Percentiles rank a stretch among this genome's conserved stretches.
Evolutionary conservation across 2,888 invertebrate species (phyloP).

Genomic region (Rhyacophila evoluta): DNA sequence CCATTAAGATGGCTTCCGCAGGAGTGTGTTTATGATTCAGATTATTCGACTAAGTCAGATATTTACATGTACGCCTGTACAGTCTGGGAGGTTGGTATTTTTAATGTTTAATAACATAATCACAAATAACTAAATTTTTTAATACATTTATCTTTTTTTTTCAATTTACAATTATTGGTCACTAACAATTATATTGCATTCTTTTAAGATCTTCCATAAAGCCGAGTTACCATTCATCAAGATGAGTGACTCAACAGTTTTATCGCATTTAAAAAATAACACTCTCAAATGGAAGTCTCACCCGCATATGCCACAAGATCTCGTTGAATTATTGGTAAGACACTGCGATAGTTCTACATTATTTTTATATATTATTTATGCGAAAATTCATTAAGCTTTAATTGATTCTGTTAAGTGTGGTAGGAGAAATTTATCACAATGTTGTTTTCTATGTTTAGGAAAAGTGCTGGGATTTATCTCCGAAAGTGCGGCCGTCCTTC

Average conservation of each 20-base stretch:
- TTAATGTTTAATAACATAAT: not conserved
- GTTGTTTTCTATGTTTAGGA: slow-evolving; percentile 60
- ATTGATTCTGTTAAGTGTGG: too few species aligned
- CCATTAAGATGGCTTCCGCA: slow-evolving; percentile 92
- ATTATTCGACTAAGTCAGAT: slow-evolving; percentile 93
- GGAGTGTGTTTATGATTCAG: slow-evolving; percentile 91
- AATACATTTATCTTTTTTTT: too few species aligned
- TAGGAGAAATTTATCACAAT: too few species aligned
- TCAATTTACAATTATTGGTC: too few species aligned
- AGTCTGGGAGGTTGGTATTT: slow-evolving; percentile 82
- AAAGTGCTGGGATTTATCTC: slow-evolving; percentile 77
- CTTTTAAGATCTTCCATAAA: slow-evolving; percentile 65
- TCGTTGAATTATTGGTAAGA: slow-evolving; percentile 72
- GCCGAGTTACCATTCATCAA: slow-evolving; percentile 71
- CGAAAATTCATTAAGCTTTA: too few species aligned
- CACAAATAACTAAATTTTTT: too few species aligned
- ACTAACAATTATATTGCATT: too few species aligned
- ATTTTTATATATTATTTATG: too few species aligned
- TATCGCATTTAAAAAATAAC: slow-evolving; percentile 74
- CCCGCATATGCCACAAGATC: slow-evolving; percentile 71
- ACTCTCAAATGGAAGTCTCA: slow-evolving; percentile 78
- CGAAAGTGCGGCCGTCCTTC: slow-evolving; percentile 77
- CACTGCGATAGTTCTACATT: too few species aligned
- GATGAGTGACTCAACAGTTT: slow-evolving; percentile 80
- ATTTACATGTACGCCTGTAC: slow-evolving; percentile 92